Conservation (phyloP, 2,113 vertebrate species). For the Strix uralensis region DNA sequence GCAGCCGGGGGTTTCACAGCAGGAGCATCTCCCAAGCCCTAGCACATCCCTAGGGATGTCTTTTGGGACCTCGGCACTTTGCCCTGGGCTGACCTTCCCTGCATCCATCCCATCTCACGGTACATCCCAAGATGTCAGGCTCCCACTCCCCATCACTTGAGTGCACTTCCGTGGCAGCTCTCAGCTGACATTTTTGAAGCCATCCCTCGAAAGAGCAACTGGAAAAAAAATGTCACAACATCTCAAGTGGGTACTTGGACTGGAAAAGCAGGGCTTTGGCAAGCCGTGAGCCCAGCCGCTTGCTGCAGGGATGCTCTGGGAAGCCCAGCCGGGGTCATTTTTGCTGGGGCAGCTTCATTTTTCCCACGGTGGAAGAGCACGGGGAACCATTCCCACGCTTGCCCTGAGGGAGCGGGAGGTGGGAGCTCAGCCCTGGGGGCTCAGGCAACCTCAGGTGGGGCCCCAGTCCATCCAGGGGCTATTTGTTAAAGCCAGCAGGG, state of each 20-base stretch:
- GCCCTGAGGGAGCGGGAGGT: fast-evolving
- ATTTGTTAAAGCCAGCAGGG: not conserved
- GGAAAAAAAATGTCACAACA: not conserved
- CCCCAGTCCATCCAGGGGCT: not conserved
- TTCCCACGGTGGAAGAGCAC: not conserved
- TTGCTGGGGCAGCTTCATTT: not conserved
- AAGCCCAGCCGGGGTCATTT: not conserved
- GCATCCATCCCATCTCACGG: fast-evolving
- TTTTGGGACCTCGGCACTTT: not conserved
- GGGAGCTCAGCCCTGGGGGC: not conserved
- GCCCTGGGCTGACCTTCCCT: not conserved
- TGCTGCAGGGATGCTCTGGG: not conserved
- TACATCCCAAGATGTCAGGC: fast-evolving
- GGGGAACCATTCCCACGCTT: not conserved
- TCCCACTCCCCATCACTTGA: fast-evolving
- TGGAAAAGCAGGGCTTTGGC: not conserved
- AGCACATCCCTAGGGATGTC: not conserved
- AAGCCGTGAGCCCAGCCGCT: not conserved
- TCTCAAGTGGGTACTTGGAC: not conserved
- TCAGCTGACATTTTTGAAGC: not conserved
- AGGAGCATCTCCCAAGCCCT: not conserved
- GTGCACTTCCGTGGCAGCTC: fast-evolving
- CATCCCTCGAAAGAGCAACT: not conserved
- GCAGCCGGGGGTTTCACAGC: not conserved
- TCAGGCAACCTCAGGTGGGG: not conserved